Conservation (phyloP, 37 sponge, comb jelly and placozoan species). For the Amphimedon queenslandica region DNA sequence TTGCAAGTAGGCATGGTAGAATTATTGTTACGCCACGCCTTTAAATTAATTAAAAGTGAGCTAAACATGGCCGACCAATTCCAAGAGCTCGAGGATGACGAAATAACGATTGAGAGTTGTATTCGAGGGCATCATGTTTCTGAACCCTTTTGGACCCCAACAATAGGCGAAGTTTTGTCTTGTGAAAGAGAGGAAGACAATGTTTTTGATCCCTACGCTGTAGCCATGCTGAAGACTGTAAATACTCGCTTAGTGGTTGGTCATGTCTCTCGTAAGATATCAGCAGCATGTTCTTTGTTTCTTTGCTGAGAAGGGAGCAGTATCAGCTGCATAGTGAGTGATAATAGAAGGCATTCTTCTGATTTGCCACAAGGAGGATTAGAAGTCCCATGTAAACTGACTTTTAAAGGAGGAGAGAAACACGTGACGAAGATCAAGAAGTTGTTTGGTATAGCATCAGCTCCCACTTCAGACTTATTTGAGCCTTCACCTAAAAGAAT, state of each 20-base stretch:
- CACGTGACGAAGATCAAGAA: too few species aligned
- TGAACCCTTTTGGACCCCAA: neutral
- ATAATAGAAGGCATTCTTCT: neutral
- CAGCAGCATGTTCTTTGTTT: slow-evolving; percentile 11
- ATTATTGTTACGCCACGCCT: neutral
- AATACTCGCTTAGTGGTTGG: slow-evolving; percentile 10
- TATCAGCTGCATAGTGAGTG: slow-evolving; percentile 9
- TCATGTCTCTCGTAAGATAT: slow-evolving; percentile 7
- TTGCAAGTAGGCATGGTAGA: too few species aligned
- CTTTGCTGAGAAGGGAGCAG: slow-evolving; percentile 1
- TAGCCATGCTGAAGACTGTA: slow-evolving; percentile 2
- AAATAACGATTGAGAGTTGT: neutral
- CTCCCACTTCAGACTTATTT: too few species aligned
- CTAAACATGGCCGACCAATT: too few species aligned
- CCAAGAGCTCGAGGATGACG: neutral
- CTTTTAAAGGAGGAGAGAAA: too few species aligned
- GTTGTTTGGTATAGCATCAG: too few species aligned
- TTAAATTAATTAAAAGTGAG: too few species aligned
- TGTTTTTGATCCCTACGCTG: slow-evolving; percentile 2
- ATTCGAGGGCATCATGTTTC: slow-evolving; percentile 2
- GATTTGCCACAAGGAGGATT: slow-evolving; percentile 32
- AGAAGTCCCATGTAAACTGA: slow-evolving; percentile 34
- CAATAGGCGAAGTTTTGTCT: neutral
- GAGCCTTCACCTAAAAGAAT: neutral
- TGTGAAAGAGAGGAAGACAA: slow-evolving; percentile 12